Conservation (phyloP, 1,140 invertebrate species). For the Eufriesea mexicana region DNA sequence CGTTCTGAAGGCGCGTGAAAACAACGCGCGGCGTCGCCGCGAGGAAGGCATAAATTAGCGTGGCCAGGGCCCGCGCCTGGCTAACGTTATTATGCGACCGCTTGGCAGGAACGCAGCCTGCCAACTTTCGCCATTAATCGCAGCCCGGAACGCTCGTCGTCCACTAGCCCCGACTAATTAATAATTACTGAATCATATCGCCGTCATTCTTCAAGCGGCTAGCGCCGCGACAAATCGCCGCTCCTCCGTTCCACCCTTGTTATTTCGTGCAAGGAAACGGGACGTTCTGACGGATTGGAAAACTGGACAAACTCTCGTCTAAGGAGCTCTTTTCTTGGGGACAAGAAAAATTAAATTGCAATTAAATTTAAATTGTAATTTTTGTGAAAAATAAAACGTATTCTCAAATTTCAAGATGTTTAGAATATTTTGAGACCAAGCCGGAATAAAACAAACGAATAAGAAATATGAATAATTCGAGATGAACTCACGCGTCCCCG, state of each 20-base stretch:
- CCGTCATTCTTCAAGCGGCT: constrained; percentile 14
- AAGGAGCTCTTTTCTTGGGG: too few species aligned
- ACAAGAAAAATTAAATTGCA: too few species aligned
- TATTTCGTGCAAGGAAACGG: not conserved
- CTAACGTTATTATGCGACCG: constrained; percentile 55
- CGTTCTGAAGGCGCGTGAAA: not conserved
- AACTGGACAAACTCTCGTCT: too few species aligned
- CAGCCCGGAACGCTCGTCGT: not conserved
- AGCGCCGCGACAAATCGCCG: constrained; percentile 5
- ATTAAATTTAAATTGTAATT: too few species aligned
- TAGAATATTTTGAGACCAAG: too few species aligned
- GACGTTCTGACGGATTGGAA: too few species aligned
- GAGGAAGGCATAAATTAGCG: constrained; percentile 62
- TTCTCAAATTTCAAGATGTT: too few species aligned
- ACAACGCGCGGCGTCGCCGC: constrained; percentile 50
- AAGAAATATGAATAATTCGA: too few species aligned
- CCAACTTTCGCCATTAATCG: constrained; percentile 49
- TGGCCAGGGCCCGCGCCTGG: constrained; percentile 42
- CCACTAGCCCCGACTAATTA: constrained; percentile 36
- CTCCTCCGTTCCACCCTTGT: too few species aligned
- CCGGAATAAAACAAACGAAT: too few species aligned
- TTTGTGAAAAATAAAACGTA: too few species aligned
- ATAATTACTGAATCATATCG: constrained; percentile 38
- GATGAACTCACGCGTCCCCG: too few species aligned
- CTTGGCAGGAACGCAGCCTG: constrained; percentile 30